These are phyloP conservation scores for Cheilosia soror DNA, from an alignment of 2,888 invertebrate genomes.

Conservation along the genomic window DNA sequence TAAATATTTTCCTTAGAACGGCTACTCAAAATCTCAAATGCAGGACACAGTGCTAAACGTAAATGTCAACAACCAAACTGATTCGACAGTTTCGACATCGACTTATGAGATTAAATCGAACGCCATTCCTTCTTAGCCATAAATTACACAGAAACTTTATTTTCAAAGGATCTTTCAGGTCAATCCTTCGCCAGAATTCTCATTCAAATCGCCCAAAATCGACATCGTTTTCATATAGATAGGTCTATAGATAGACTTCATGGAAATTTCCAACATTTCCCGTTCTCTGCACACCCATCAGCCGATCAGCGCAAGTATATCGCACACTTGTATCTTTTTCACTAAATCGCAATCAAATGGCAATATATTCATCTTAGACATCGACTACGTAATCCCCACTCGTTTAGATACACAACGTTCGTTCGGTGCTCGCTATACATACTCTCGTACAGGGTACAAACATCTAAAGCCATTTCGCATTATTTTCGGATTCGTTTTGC, in stretches of 20 bases:
- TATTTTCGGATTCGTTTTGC: conserved; percentile 71
- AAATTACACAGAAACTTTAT: too few relatives aligned
- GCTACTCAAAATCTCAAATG: too few relatives aligned
- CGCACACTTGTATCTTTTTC: conserved; percentile 39
- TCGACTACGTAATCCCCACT: conserved; percentile 66
- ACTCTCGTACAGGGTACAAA: neutral
- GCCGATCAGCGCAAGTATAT: neutral
- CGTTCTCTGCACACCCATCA: neutral
- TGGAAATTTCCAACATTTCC: neutral
- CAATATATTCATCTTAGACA: conserved; percentile 66
- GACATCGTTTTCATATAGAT: neutral
- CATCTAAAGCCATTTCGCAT: conserved; percentile 67
- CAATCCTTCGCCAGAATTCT: too few relatives aligned
- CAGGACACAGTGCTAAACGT: too few relatives aligned
- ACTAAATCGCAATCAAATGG: conserved; percentile 64
- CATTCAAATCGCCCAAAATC: too few relatives aligned
- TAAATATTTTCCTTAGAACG: too few relatives aligned
- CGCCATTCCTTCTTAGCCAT: too few relatives aligned
- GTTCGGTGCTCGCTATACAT: conserved; percentile 2
- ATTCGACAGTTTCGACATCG: too few relatives aligned
- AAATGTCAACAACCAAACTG: too few relatives aligned
- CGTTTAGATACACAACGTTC: conserved; percentile 43
- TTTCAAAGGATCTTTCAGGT: too few relatives aligned
- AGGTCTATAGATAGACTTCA: neutral
- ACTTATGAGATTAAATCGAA: too few relatives aligned